Conservation (phyloP, 2,888 invertebrate genomes). For the Tetheella fluctuosa region DNA sequence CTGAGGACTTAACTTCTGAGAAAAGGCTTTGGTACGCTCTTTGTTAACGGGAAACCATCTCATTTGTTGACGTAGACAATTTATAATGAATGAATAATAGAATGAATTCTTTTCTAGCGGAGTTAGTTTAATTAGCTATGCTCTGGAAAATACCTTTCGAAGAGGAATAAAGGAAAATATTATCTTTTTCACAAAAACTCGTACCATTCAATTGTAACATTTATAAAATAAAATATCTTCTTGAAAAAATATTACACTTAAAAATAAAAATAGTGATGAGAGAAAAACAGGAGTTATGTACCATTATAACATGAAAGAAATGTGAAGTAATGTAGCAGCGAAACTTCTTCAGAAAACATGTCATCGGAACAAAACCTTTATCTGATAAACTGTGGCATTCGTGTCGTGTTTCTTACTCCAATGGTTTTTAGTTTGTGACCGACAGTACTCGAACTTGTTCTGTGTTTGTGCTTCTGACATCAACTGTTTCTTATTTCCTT, state of each 20-base stretch:
- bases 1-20: constrained; percentile 10
- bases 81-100: constrained; percentile 3
- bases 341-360: constrained; percentile 30
- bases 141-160: neutral
- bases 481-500: constrained; percentile 51
- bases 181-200: too few species aligned
- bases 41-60: constrained; percentile 1
- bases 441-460: constrained; percentile 38
- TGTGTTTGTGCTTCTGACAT: constrained; percentile 51
- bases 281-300: neutral
- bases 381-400: constrained; percentile 30
- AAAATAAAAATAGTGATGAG: too few species aligned
- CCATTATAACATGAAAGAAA: neutral
- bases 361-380: constrained; percentile 32
- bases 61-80: constrained; percentile 2
- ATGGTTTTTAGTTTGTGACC: constrained; percentile 25
- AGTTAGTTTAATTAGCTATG: neutral
- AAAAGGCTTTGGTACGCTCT: constrained; percentile 5
- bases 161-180: neutral
- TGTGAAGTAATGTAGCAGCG: constrained; percentile 6
- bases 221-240: too few species aligned
- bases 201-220: neutral
- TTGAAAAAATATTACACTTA: too few species aligned
- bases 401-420: constrained; percentile 32
- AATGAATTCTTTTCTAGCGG: neutral